Conservation (phyloP, 2,888 invertebrate species). For the Hirtodrosophila cameraria region DNA sequence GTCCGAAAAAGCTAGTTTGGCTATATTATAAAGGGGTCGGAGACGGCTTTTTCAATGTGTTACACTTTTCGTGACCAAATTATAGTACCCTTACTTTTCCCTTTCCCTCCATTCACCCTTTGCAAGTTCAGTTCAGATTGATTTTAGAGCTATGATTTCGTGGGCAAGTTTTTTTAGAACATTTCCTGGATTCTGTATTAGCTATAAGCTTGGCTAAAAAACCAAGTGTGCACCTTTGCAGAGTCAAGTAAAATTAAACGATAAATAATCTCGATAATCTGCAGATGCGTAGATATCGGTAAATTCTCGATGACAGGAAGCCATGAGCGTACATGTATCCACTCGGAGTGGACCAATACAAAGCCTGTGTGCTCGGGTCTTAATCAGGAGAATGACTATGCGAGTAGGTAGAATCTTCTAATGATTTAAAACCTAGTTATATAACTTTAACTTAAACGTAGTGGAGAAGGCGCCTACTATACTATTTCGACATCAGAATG, state of each 20-base stretch:
- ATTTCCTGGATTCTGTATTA: no score
- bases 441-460: conserved; percentile 67
- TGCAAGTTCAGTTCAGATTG: no score
- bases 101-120: no score
- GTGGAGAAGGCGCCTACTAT: conserved; percentile 95
- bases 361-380: conserved; percentile 92
- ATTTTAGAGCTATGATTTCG: no score
- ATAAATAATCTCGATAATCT: not conserved
- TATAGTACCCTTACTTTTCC: no score
- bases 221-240: no score
- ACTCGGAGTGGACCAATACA: conserved; percentile 92
- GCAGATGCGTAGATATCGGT: conserved; percentile 92
- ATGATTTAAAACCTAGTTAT: not conserved
- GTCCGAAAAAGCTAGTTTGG: no score
- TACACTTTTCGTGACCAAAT: no score
- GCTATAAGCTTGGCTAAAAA: no score
- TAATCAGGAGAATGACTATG: conserved; percentile 94
- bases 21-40: no score
- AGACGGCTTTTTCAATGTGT: no score
- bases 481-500: conserved; percentile 91
- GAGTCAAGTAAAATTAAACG: not conserved
- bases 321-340: conserved; percentile 89
- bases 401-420: conserved; percentile 86
- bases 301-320: conserved; percentile 93
- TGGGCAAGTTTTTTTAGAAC: no score